Conservation (phyloP, 2,113 vertebrate species). For the Mustela lutreola region DNA sequence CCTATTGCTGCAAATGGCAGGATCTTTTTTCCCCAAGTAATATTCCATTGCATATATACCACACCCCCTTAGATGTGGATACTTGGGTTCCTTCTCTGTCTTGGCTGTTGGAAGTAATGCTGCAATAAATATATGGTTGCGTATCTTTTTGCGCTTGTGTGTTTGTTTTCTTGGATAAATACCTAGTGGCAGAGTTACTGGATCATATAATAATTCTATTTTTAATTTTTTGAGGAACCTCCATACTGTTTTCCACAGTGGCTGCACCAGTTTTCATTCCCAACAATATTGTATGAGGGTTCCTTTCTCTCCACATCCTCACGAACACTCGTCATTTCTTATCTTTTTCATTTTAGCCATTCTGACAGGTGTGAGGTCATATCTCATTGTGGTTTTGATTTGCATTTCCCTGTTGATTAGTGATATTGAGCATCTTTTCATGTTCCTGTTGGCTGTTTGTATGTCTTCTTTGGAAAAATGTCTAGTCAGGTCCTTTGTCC, state of each 20-base stretch:
- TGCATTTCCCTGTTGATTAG: neutral
- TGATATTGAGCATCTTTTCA: neutral
- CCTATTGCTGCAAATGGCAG: neutral
- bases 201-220: neutral
- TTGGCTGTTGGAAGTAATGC: neutral
- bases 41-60: neutral
- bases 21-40: neutral
- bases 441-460: neutral
- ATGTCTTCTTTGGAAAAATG: neutral
- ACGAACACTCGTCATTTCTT: neutral
- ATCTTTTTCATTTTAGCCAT: neutral
- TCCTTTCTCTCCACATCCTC: neutral
- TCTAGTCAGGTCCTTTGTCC: neutral
- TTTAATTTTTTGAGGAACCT: neutral
- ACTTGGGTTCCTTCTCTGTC: neutral
- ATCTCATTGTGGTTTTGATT: neutral
- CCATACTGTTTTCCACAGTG: neutral
- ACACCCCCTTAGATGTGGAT: neutral
- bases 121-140: neutral
- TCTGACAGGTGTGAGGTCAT: neutral
- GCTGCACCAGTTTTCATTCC: neutral
- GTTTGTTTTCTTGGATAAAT: neutral
- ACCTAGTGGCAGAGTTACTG: neutral
- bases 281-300: neutral
- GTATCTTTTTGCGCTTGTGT: neutral